These are phyloP conservation scores for Tubiluchus corallicola DNA, from an alignment of 2,888 invertebrate genomes.

Conservation along the genomic window DNA sequence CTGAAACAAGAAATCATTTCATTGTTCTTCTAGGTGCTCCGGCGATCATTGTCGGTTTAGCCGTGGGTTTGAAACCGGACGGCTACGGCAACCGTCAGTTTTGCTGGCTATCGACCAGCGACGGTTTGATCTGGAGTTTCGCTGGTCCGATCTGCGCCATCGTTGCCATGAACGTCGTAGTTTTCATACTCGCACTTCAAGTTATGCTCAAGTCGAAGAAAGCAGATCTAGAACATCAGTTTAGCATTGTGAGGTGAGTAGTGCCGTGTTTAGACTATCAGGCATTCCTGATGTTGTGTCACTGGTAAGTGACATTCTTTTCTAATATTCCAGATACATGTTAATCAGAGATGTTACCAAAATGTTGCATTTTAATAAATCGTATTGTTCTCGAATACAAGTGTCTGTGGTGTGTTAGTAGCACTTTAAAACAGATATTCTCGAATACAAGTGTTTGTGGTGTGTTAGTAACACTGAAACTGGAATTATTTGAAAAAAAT, in stretches of 20 bases:
- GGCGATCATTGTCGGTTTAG: conserved; percentile 69
- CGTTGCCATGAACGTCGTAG: conserved; percentile 54
- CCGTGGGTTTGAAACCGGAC: conserved; percentile 77
- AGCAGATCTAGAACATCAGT: conserved; percentile 69
- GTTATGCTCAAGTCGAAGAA: conserved; percentile 80
- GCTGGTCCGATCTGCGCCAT: conserved; percentile 70
- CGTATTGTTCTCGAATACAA: no score
- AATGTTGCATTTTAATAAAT: no score
- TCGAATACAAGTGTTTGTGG: no score
- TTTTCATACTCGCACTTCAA: conserved; percentile 62
- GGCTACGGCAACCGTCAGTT: conserved; percentile 85
- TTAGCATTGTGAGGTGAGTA: conserved; percentile 50
- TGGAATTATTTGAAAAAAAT: no score
- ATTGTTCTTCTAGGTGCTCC: conserved; percentile 35
- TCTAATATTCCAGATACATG: no score
- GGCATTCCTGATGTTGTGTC: not conserved
- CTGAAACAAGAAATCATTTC: no score
- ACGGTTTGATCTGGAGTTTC: conserved; percentile 84
- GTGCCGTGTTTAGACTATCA: conserved; percentile 8
- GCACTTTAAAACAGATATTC: no score
- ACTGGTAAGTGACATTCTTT: no score
- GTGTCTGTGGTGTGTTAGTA: no score
- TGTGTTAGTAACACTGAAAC: no score
- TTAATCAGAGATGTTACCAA: no score
- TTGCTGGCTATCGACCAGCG: conserved; percentile 86